Percentiles rank a stretch among this genome's conserved stretches.
Evolutionary conservation across 2,888 invertebrate genomes (phyloP).

Genomic region (Tipula lateralis): DNA sequence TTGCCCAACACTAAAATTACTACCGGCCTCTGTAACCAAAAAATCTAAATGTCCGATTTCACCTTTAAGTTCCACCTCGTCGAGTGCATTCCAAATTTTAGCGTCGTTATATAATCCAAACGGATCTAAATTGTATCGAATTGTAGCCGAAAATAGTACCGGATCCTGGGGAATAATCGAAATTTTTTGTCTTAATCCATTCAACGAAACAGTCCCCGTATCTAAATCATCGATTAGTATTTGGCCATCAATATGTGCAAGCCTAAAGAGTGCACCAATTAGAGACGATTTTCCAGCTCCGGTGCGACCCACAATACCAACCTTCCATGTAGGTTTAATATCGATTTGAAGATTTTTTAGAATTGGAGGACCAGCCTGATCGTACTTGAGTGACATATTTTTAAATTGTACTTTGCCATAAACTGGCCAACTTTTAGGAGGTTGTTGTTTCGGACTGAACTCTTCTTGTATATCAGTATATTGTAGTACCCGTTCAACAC

Average conservation of each 20-base stretch:
- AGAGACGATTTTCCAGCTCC: constrained; percentile 80
- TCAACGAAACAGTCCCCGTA: constrained; percentile 52
- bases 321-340: constrained; percentile 63
- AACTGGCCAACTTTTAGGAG: constrained; percentile 63
- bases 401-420: constrained; percentile 56
- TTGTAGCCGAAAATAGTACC: constrained; percentile 40
- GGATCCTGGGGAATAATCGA: constrained; percentile 58
- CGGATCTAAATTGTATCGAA: constrained; percentile 36
- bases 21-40: constrained; percentile 54
- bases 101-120: constrained; percentile 44
- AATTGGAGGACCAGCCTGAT: constrained; percentile 57
- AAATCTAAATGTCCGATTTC: constrained; percentile 53
- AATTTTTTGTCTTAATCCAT: constrained; percentile 51
- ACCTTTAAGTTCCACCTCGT: constrained; percentile 54
- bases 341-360: constrained; percentile 66
- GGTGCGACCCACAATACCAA: constrained; percentile 77
- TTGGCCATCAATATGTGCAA: constrained; percentile 65
- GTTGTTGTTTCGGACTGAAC: constrained; percentile 46
- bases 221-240: constrained; percentile 69
- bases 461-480: constrained; percentile 67
- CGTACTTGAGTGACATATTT: constrained; percentile 57
- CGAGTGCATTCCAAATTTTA: constrained; percentile 45
- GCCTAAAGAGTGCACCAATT: constrained; percentile 71
- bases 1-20: constrained; percentile 53
- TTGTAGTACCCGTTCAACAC: constrained; percentile 66